Evolutionary conservation across 2,113 vertebrate genomes (phyloP), one percentile per base, ranked within the genome.

Genomic region (Dromaius novaehollandiae): DNA sequence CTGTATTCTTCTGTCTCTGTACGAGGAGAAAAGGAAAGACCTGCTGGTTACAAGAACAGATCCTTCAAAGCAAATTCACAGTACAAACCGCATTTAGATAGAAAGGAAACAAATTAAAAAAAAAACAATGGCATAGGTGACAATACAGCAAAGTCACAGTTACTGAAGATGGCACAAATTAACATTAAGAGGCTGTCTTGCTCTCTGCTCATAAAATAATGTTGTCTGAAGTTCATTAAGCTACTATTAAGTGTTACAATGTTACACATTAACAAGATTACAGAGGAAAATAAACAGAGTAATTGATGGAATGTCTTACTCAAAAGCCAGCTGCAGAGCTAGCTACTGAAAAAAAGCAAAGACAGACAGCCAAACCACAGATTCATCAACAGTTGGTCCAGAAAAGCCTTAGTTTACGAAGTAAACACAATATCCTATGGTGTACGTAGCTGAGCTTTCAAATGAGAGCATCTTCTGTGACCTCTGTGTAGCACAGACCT

Each of bases 171-270:
- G n/a, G 48, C 74, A 76, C 34, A 87, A 83, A 88, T 28, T 76
- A 90, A 90, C 65, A 36, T 12, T 58, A 66, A 88, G 40, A 82
- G 40, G 40, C 46, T 55, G 82, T 55, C 71, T 87, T 66, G 79
- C 16, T 50, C 74, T 74, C 48, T 77, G 36, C 58, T 91, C 53
- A 82, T 85, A 77, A 89, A 96, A 66, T n/a, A 73, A 89, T 17
- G 28, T 4, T 53, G 81, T 86, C 65, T 96, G 60, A 88, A 90
- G 96, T 92, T 96, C 89, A 95, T 95, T 95, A 91, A 82, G 74
- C 74, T 89, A 74, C 84, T 89, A 74, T 91, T 93, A 96, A 96
- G 87, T 82, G 66, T 77, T 91, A 86, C 50, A 95, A 94, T 77
- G 53, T 42, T 84, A 60, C 68, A 87, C 50, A 91, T 87, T 86